Conservation (phyloP, 2,888 invertebrate genomes). For the Diaphora mendica region DNA sequence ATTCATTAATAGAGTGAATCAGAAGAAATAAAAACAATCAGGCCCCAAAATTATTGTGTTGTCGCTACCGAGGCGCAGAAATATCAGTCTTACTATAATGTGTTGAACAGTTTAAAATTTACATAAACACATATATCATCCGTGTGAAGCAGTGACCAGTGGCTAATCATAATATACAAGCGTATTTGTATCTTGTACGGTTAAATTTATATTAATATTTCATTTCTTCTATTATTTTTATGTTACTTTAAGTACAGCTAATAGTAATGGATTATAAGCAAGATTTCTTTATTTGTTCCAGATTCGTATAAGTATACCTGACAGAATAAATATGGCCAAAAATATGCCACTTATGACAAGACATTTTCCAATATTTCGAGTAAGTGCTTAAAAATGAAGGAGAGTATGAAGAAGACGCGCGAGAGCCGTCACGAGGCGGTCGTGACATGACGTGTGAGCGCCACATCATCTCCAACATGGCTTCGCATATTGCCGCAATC, state of each 20-base stretch:
- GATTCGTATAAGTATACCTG: conserved; percentile 60
- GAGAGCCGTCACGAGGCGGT: conserved; percentile 63
- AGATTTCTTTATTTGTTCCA: conserved; percentile 64
- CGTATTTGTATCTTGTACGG: not conserved
- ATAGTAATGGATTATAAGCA: not conserved
- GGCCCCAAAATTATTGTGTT: too few relatives aligned
- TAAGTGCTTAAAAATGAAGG: conserved; percentile 71
- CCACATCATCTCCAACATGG: conserved; percentile 68
- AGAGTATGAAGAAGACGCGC: conserved; percentile 60
- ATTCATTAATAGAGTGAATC: too few relatives aligned
- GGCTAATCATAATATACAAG: not conserved
- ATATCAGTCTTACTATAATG: too few relatives aligned
- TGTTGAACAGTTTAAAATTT: too few relatives aligned
- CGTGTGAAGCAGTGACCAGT: too few relatives aligned
- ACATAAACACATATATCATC: too few relatives aligned
- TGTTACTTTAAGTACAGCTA: not conserved
- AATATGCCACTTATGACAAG: conserved; percentile 57
- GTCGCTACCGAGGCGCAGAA: too few relatives aligned
- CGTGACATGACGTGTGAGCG: conserved; percentile 73
- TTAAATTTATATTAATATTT: not conserved
- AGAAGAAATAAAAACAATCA: too few relatives aligned
- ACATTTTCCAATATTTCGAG: conserved; percentile 59
- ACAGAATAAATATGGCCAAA: conserved; percentile 55
- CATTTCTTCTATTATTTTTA: not conserved
- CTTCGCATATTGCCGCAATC: conserved; percentile 74